Conservation (phyloP, 2,113 vertebrate species). For the Cebidichthys violaceus region DNA sequence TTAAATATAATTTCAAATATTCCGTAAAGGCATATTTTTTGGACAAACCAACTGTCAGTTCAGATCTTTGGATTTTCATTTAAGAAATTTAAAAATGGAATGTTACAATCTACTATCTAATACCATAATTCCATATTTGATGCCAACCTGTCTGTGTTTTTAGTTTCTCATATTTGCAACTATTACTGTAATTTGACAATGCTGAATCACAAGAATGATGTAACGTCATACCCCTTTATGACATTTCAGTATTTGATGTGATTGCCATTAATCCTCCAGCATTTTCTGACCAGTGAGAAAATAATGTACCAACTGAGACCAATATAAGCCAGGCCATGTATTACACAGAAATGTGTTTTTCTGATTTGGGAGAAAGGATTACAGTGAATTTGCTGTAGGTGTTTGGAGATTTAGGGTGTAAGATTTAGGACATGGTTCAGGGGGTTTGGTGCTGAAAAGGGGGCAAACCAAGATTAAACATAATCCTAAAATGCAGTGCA, state of each 20-base stretch:
- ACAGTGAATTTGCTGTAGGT: constrained; percentile 47
- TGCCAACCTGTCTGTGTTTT: neutral
- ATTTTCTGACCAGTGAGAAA: neutral
- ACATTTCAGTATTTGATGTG: neutral
- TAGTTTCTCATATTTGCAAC: neutral
- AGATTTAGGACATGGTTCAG: constrained; percentile 65
- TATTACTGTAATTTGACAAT: neutral
- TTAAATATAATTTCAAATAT: neutral
- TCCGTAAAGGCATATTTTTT: neutral
- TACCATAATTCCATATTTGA: neutral
- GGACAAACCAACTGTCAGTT: neutral
- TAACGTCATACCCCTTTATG: neutral
- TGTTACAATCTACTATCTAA: neutral
- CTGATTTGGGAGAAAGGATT: constrained; percentile 39
- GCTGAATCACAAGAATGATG: neutral
- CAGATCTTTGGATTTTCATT: neutral
- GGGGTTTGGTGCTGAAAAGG: constrained; percentile 49
- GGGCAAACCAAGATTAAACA: constrained; percentile 68
- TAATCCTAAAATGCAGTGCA: constrained; percentile 67
- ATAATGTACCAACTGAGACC: neutral
- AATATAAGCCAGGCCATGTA: neutral
- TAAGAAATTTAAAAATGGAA: neutral
- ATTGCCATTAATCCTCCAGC: constrained; percentile 1
- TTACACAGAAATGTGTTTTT: constrained; percentile 23
- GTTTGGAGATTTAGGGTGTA: constrained; percentile 51